Conservation (phyloP, 2,113 vertebrate genomes). For the Hiodon alosoides region DNA sequence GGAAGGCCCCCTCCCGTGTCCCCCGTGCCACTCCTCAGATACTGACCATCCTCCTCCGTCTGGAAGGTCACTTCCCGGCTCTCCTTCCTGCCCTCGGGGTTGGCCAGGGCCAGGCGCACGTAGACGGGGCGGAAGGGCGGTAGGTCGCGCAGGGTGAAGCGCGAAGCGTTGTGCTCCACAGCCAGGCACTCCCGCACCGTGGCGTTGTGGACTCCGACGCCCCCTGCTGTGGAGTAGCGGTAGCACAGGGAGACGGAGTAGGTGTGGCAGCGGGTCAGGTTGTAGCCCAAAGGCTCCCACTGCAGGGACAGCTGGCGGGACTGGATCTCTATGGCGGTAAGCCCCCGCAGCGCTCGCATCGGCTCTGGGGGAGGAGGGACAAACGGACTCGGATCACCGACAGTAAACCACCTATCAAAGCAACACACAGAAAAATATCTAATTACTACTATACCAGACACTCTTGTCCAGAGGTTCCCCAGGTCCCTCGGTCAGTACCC, state of each 20-base stretch:
- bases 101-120: slow-evolving; percentile 74
- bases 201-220: slow-evolving; percentile 70
- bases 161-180: slow-evolving; percentile 71
- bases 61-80: slow-evolving; percentile 86
- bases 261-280: slow-evolving; percentile 90
- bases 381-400: background rate
- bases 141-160: slow-evolving; percentile 80
- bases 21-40: background rate
- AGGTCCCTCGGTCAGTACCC: too few species aligned
- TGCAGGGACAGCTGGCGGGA: slow-evolving; percentile 81
- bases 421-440: too few species aligned
- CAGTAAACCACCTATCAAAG: too few species aligned
- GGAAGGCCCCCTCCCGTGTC: background rate
- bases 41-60: slow-evolving; percentile 91
- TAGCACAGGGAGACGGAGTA: slow-evolving; percentile 85
- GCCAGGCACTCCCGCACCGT: slow-evolving; percentile 82
- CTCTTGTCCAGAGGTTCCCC: too few species aligned
- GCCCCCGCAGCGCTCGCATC: slow-evolving; percentile 81
- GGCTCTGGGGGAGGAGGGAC: slow-evolving; percentile 65
- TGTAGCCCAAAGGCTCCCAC: slow-evolving; percentile 93
- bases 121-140: slow-evolving; percentile 80
- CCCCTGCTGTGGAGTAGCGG: slow-evolving; percentile 66
- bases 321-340: slow-evolving; percentile 84
- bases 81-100: slow-evolving; percentile 90
- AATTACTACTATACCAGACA: too few species aligned